Evolutionary conservation across 2,888 invertebrate species (phyloP).

Genomic region (Oscheius sp.): DNA sequence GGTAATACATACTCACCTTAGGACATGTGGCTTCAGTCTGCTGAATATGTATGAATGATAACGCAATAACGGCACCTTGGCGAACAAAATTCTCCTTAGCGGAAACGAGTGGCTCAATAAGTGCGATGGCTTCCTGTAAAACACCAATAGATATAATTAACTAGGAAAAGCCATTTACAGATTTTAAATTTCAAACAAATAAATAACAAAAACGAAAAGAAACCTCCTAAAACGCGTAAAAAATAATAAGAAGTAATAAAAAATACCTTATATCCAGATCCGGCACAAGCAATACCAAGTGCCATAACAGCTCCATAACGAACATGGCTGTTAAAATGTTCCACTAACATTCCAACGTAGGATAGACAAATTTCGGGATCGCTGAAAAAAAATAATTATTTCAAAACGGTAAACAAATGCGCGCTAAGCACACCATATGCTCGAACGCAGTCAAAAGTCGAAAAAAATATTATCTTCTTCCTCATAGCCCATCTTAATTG

Average conservation of each 20-base stretch:
- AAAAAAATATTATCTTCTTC: not conserved
- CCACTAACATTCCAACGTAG: slow-evolving; percentile 93
- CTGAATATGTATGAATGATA: slow-evolving; percentile 96
- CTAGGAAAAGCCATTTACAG: not conserved
- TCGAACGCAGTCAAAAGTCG: not conserved
- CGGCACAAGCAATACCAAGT: slow-evolving; percentile 96
- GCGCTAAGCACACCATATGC: not conserved
- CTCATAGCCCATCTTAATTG: slow-evolving; percentile 26
- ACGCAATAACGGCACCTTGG: slow-evolving; percentile 95
- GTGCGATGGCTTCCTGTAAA: slow-evolving; percentile 87
- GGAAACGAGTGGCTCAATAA: slow-evolving; percentile 97
- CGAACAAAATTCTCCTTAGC: slow-evolving; percentile 98
- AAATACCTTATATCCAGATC: slow-evolving; percentile 85
- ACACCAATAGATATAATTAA: not conserved
- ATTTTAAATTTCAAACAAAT: not conserved
- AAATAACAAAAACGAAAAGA: not conserved
- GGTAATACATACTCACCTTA: slow-evolving; percentile 78
- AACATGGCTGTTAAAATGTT: slow-evolving; percentile 98
- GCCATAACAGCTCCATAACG: slow-evolving; percentile 99
- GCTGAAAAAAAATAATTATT: slow-evolving; percentile 75
- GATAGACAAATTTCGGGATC: slow-evolving; percentile 94
- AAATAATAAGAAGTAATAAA: not conserved
- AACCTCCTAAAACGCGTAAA: not conserved
- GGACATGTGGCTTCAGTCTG: slow-evolving; percentile 95
- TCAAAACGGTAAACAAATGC: too few species aligned